A percentile compares a stretch with the other conserved stretches of the same genome.
Conservation (phyloP, 1,140 invertebrate species). For the Drosophila melanogaster region DNA sequence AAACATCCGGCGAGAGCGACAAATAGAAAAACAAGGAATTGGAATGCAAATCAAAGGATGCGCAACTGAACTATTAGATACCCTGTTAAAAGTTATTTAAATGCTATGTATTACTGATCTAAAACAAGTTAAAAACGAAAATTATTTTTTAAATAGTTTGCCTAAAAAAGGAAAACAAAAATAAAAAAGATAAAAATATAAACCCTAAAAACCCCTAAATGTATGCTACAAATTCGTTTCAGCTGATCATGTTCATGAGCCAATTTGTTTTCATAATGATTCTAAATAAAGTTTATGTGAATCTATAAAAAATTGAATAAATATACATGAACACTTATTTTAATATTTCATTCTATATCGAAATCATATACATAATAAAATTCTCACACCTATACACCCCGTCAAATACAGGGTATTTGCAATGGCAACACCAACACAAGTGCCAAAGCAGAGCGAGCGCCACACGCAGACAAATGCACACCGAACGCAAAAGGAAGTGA, state of each 20-base stretch:
- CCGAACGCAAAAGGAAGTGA: constrained; percentile 18
- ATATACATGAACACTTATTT: too few relatives aligned
- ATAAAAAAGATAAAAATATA: not conserved
- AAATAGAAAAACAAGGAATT: constrained; percentile 35
- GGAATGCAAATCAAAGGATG: constrained; percentile 1
- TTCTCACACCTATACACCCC: not conserved
- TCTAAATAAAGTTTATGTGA: too few relatives aligned
- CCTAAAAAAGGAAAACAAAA: too few relatives aligned
- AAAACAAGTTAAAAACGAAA: not conserved
- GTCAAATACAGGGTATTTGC: constrained; percentile 5
- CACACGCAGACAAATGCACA: constrained; percentile 63
- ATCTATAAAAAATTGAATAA: too few relatives aligned
- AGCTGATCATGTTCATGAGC: not conserved
- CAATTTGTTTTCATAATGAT: too few relatives aligned
- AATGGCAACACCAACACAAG: constrained; percentile 56
- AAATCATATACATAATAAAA: not conserved
- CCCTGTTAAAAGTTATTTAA: not conserved
- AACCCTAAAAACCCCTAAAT: not conserved
- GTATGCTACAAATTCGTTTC: not conserved
- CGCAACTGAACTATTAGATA: not conserved
- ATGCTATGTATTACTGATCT: too few relatives aligned
- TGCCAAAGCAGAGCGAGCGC: constrained; percentile 72
- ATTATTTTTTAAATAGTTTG: not conserved
- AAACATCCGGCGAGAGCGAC: constrained; percentile 65
- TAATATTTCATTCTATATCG: not conserved